Base-by-base conservation (phyloP, 2,888 invertebrate genomes). In the Oscheius sp. region DNA sequence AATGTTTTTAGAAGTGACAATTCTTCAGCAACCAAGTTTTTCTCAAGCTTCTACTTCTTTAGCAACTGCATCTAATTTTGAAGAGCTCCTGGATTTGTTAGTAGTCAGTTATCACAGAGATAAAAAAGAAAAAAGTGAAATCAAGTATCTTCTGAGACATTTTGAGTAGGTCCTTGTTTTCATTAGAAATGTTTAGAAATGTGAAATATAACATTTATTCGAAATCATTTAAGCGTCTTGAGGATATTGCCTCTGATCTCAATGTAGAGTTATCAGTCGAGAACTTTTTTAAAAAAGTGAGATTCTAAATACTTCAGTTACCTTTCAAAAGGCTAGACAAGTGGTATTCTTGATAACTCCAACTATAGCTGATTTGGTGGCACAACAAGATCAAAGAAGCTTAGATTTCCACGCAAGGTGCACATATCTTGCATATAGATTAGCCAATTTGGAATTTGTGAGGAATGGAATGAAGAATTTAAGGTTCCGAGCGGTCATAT, bases 401-500 rank as follows among this genome's bases (percentile, higher is more conserved):
- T 17, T 32, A 20, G 33, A 28, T 50, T 26, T 50, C 2, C 4
- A 32, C n/a, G n/a, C 33, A 14, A 9, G 54, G 36, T 20, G 32
- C n/a, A 20, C 17, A 2, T 12, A 12, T 22, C n/a, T 17, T n/a
- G 36, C 22, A 6, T 33, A 20, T n/a, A n/a, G 32, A 33, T n/a
- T 54, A 17, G 32, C 54, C 17, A 22, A 44, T 9, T 28, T 28
- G 44, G 44, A 73, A 24, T 75, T 71, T 26, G 30, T 47, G 20
- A 20, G 50, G 5, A 71, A 75, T 22, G 32, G 28, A 0, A 56
- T 33, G 28, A 51, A 57, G 3, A 75, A 75, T 45, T 36, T 47
- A 6, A 47, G 75, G 1, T 71, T 36, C 36, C 38, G 75, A 33
- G 59, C 69, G 28, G 68, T 75, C 2, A 17, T 71, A 0, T 67